Conservation (phyloP, 2,797 vertebrate genomes). For the Bradypodion ventrale region DNA sequence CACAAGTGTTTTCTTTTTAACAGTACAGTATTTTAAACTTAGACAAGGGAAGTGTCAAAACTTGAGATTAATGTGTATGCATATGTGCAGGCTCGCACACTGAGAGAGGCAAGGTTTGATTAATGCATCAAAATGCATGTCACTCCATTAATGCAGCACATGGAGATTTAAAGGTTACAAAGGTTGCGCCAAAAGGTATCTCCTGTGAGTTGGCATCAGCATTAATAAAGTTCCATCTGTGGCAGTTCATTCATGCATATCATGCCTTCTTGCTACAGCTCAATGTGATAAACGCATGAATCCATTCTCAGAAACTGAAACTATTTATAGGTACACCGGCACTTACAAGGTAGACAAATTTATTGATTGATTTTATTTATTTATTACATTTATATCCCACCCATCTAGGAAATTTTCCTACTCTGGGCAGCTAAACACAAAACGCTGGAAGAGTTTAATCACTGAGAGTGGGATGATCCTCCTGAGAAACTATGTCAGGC, state of each 20-base stretch:
- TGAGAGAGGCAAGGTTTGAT: not conserved
- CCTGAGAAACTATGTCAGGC: not conserved
- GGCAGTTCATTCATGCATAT: too few species aligned
- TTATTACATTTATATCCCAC: too few species aligned
- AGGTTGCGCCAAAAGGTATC: not conserved
- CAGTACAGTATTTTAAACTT: not conserved
- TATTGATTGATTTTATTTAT: too few species aligned
- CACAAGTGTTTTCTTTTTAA: not conserved
- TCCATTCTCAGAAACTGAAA: not conserved
- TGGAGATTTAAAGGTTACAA: not conserved
- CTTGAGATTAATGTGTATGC: not conserved
- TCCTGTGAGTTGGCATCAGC: not conserved
- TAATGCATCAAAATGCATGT: not conserved
- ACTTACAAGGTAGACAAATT: not conserved
- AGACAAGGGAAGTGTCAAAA: not conserved
- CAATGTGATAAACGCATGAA: not conserved
- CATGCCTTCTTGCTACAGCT: not conserved
- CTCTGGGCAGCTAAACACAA: too few species aligned
- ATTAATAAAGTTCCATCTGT: not conserved
- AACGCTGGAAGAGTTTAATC: not conserved
- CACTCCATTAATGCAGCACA: not conserved
- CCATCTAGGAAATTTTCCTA: too few species aligned
- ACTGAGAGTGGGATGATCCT: not conserved
- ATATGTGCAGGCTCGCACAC: rapidly evolving
- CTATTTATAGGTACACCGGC: not conserved